Conservation (phyloP, 2,888 invertebrate genomes). For the Ceriagrion tenellum region DNA sequence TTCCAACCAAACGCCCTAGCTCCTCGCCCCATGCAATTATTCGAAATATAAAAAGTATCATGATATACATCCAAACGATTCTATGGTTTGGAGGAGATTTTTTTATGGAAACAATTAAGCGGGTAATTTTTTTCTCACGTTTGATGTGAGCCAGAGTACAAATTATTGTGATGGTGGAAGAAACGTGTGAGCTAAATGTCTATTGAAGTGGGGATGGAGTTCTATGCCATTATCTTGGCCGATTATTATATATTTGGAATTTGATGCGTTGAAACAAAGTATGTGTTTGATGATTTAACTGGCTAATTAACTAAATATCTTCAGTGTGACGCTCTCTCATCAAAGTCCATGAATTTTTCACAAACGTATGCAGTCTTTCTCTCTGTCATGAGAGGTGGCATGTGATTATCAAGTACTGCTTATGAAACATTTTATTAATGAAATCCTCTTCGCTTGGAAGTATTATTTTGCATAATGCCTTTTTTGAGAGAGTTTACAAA, state of each 20-base stretch:
- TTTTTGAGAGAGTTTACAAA: too few species aligned
- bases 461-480: too few species aligned
- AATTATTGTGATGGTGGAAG: not conserved
- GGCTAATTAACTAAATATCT: too few species aligned
- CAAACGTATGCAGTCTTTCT: too few species aligned
- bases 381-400: too few species aligned
- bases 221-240: not conserved
- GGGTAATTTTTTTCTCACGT: not conserved
- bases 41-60: not conserved
- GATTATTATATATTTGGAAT: not conserved
- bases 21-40: not conserved
- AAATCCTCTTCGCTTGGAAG: too few species aligned
- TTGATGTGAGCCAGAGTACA: not conserved
- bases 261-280: not conserved
- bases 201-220: not conserved
- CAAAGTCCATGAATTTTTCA: too few species aligned
- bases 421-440: too few species aligned
- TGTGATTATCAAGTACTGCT: too few species aligned
- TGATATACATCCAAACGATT: slow-evolving; percentile 11
- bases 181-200: not conserved
- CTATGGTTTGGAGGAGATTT: not conserved
- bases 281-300: too few species aligned
- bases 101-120: not conserved
- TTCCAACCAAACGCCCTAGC: not conserved
- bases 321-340: too few species aligned